Evolutionary conservation across 2,797 vertebrate genomes (phyloP).

Genomic region (Oophaga sylvatica): DNA sequence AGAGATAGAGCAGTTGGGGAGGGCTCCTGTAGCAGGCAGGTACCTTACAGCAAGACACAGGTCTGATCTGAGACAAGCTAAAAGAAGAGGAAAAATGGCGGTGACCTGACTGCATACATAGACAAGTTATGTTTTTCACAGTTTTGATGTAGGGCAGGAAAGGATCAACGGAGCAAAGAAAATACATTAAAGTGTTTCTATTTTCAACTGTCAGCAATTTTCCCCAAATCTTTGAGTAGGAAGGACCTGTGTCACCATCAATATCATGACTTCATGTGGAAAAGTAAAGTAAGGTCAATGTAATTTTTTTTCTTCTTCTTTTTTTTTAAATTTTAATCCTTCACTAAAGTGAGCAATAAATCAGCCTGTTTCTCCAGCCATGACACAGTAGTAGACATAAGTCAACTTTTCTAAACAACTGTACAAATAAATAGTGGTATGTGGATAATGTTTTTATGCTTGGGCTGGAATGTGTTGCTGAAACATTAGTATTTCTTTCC

Average conservation of each 20-base stretch:
- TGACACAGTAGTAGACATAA: constrained; percentile 25
- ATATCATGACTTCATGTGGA: neutral
- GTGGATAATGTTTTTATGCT: constrained; percentile 45
- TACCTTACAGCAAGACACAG: too few relatives aligned
- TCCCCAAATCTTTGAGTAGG: neutral
- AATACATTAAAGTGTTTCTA: too few relatives aligned
- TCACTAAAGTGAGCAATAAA: constrained; percentile 12
- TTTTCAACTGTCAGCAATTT: neutral
- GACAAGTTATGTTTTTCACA: too few relatives aligned
- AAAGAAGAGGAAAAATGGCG: too few relatives aligned
- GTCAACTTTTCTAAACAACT: constrained; percentile 45
- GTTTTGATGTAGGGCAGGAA: too few relatives aligned
- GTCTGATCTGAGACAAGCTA: too few relatives aligned
- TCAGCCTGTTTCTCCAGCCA: neutral
- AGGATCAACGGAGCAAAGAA: too few relatives aligned
- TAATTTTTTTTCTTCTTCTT: neutral
- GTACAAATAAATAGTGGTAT: constrained; percentile 55
- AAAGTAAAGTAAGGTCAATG: neutral
- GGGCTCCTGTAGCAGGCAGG: too few relatives aligned
- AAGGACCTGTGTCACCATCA: neutral
- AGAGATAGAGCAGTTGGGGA: too few relatives aligned
- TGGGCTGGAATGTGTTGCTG: constrained; percentile 64
- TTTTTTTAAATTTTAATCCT: neutral
- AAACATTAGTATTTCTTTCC: constrained; percentile 74
- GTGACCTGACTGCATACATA: too few relatives aligned